Percentiles rank a stretch among this genome's conserved stretches.
Evolutionary conservation across 2,113 vertebrate genomes (phyloP).

Genomic region (Nansenia antarctica): DNA sequence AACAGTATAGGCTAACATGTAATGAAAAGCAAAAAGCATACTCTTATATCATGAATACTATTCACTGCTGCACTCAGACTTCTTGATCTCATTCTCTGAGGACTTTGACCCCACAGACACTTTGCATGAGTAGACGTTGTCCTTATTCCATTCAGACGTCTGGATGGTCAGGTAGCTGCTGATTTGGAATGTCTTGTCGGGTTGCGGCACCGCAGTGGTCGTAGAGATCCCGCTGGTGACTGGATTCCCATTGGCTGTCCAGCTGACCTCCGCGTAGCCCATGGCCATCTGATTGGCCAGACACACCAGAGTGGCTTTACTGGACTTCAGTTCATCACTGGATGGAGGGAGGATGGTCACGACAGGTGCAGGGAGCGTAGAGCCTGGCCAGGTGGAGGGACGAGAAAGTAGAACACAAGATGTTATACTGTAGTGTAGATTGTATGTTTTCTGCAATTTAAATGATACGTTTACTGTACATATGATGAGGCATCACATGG

Average conservation of each 20-base stretch:
- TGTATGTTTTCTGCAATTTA: no score
- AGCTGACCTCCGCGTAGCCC: neutral
- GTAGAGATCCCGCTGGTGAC: neutral
- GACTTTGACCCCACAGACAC: constrained; percentile 46
- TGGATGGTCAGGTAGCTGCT: constrained; percentile 62
- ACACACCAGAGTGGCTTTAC: constrained; percentile 63
- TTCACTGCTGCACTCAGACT: constrained; percentile 22
- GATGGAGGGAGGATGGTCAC: constrained; percentile 65
- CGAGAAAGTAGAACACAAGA: no score
- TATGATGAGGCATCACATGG: no score
- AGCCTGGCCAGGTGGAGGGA: constrained; percentile 33
- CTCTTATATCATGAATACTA: neutral
- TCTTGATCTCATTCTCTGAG: constrained; percentile 44
- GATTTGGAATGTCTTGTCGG: constrained; percentile 60
- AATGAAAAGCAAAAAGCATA: no score
- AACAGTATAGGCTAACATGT: neutral
- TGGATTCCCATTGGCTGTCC: neutral
- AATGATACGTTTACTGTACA: no score
- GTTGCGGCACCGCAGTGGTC: no score
- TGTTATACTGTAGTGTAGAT: no score
- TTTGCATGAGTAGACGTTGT: constrained; percentile 48
- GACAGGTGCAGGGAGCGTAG: constrained; percentile 51
- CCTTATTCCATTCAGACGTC: constrained; percentile 54
- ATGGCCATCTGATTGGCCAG: constrained; percentile 3
- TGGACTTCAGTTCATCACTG: constrained; percentile 58